Conservation (phyloP, 1,140 invertebrate genomes). For the Calliopsis andreniformis region DNA sequence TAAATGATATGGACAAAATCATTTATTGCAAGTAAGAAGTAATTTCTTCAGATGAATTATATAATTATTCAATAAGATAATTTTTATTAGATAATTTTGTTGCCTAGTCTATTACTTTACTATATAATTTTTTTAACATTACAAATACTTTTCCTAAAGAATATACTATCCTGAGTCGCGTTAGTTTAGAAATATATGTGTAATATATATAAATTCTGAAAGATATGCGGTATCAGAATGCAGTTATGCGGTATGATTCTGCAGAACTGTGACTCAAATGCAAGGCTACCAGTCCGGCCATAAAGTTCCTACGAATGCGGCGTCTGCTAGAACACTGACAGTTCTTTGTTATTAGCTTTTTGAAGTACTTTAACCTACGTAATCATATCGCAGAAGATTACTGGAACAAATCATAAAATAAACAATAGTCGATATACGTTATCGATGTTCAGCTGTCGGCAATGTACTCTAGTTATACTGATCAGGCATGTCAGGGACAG, state of each 20-base stretch:
- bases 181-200: no score
- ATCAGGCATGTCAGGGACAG: conserved; percentile 17
- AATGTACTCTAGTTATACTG: background rate
- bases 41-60: no score
- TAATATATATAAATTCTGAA: no score
- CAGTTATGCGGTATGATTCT: conserved; percentile 1
- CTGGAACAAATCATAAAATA: background rate
- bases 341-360: conserved; percentile 29
- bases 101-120: no score
- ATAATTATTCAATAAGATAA: no score
- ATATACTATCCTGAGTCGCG: no score
- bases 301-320: conserved; percentile 47
- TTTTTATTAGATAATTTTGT: no score
- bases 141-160: no score
- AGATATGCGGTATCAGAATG: background rate
- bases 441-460: background rate
- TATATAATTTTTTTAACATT: no score
- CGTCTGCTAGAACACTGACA: conserved; percentile 45
- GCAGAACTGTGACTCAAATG: background rate
- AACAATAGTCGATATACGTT: background rate
- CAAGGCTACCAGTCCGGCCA: conserved; percentile 6
- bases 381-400: background rate
- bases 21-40: no score
- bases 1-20: no score
- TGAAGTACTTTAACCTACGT: conserved; percentile 9